A percentile compares a stretch with the other conserved stretches of the same genome.
Evolutionary conservation across 2,888 invertebrate species (phyloP).

Genomic region (Dastarcus helophoroides): DNA sequence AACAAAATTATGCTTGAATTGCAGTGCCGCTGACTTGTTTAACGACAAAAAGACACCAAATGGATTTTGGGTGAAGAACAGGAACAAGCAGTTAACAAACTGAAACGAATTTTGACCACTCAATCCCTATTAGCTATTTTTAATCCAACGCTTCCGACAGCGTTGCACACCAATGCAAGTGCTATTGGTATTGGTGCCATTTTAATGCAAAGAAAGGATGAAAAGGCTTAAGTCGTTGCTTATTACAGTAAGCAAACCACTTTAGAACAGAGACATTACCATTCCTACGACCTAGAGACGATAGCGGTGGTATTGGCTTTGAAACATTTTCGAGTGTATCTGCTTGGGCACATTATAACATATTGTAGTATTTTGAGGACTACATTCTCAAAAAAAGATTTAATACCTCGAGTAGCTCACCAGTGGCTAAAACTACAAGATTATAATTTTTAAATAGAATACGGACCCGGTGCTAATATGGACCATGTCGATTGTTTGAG

Average conservation of each 20-base stretch:
- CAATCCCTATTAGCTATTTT: slow-evolving; percentile 13
- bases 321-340: slow-evolving; percentile 15
- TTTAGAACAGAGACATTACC: slow-evolving; percentile 13
- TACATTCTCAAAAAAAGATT: slow-evolving; percentile 14
- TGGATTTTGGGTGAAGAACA: slow-evolving; percentile 14
- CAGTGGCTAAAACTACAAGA: slow-evolving; percentile 17
- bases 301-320: slow-evolving; percentile 17
- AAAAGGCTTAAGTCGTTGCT: slow-evolving; percentile 10
- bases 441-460: slow-evolving; percentile 13
- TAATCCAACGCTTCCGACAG: slow-evolving; percentile 5
- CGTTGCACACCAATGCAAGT: slow-evolving; percentile 16
- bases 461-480: slow-evolving; percentile 14
- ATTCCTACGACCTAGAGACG: slow-evolving; percentile 17
- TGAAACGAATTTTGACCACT: slow-evolving; percentile 9
- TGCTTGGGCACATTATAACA: slow-evolving; percentile 18
- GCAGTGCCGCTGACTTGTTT: slow-evolving; percentile 8
- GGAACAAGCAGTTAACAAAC: slow-evolving; percentile 8
- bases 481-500: slow-evolving; percentile 19
- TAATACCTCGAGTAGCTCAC: slow-evolving; percentile 14
- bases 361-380: slow-evolving; percentile 17
- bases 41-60: slow-evolving; percentile 8
- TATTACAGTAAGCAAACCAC: slow-evolving; percentile 16
- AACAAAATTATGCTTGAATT: slow-evolving; percentile 10
- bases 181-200: slow-evolving; percentile 13
- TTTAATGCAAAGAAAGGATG: slow-evolving; percentile 11